Conservation (phyloP, 2,113 vertebrate genomes). For the Penelope pileata region DNA sequence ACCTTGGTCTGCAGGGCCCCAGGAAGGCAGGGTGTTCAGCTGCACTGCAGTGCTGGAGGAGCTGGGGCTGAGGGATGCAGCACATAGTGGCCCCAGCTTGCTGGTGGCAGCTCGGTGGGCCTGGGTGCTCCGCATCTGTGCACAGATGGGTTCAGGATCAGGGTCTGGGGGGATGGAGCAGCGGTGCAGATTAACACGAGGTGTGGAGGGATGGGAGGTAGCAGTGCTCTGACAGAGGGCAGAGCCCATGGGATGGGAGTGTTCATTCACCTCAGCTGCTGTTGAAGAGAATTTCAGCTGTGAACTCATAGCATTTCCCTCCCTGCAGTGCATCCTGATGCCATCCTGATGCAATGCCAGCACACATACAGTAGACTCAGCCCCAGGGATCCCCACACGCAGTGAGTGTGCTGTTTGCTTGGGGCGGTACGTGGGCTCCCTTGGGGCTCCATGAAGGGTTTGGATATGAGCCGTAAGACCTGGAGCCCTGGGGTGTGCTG, state of each 20-base stretch:
- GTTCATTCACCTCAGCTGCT: neutral
- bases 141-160: neutral
- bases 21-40: neutral
- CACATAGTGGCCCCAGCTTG: neutral
- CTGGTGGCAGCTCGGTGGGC: neutral
- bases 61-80: neutral
- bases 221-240: neutral
- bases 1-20: neutral
- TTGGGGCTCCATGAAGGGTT: neutral
- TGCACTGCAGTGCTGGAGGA: neutral
- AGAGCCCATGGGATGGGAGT: neutral
- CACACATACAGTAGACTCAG: neutral
- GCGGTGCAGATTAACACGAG: neutral
- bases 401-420: neutral
- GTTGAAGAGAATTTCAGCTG: neutral
- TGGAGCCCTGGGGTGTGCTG: neutral
- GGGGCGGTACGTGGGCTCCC: neutral
- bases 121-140: neutral
- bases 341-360: rapidly evolving
- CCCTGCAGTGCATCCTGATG: neutral
- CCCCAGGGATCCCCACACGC: neutral
- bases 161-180: neutral
- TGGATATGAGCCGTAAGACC: neutral
- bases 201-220: neutral
- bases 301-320: neutral